Evolutionary conservation across 2,113 vertebrate species (phyloP).

Genomic region (Amphiprion ocellaris): DNA sequence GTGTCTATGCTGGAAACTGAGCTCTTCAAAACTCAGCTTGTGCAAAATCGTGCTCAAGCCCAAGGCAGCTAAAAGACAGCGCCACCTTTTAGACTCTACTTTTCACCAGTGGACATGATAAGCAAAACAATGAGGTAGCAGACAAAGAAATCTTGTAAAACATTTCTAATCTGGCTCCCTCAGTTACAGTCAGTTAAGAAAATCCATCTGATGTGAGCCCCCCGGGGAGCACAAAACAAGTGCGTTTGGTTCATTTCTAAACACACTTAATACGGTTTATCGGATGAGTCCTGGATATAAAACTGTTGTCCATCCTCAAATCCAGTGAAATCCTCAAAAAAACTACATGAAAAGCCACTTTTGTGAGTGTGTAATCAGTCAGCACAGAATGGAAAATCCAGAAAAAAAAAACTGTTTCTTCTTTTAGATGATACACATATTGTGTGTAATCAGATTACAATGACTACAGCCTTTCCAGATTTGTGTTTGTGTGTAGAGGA

Average conservation of each 20-base stretch:
- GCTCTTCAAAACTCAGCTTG: background rate
- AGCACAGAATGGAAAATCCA: background rate
- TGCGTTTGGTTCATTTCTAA: constrained; percentile 33
- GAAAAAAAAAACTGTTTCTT: constrained; percentile 10
- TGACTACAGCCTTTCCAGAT: constrained; percentile 28
- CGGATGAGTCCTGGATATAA: constrained; percentile 33
- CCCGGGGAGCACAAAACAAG: constrained; percentile 16
- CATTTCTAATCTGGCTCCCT: background rate
- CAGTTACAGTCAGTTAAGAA: background rate
- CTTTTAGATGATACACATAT: constrained; percentile 12
- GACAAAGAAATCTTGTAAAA: background rate
- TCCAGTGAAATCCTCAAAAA: constrained; percentile 49
- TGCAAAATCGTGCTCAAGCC: constrained; percentile 1
- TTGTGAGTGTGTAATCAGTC: constrained; percentile 11
- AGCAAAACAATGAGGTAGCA: background rate
- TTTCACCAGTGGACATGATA: too few relatives aligned
- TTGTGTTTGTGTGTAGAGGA: constrained; percentile 33
- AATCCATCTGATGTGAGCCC: constrained; percentile 16
- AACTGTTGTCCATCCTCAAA: constrained; percentile 32
- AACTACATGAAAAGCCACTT: constrained; percentile 12
- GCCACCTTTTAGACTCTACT: too few relatives aligned
- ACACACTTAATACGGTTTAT: constrained; percentile 46
- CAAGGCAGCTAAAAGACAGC: too few relatives aligned
- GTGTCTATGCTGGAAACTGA: background rate
- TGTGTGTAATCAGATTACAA: constrained; percentile 18